phyloP scores from a whole-genome alignment of 1,140 invertebrate species.

The Acyrthosiphon pisum region DNA sequence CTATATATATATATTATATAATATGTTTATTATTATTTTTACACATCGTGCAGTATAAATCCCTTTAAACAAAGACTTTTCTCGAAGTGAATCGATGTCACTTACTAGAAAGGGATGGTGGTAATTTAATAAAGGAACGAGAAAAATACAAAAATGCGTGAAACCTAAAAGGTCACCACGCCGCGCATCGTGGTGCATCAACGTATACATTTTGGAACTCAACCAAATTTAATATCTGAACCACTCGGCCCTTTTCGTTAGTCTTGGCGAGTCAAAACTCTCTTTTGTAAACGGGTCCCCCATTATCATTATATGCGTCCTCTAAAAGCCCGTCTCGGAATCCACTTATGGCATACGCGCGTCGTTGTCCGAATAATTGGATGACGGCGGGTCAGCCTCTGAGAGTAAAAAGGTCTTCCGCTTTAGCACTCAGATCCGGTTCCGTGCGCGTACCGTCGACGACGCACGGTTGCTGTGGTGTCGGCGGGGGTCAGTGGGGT shows the following conservation, averaged over 20 bases:
- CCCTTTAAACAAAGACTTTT: neutral
- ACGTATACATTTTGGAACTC: neutral
- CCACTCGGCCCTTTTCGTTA: slow-evolving; percentile 24
- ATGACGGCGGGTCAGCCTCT: slow-evolving; percentile 29
- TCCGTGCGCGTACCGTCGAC: neutral
- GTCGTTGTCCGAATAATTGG: slow-evolving; percentile 33
- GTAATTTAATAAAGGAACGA: neutral
- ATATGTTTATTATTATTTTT: neutral
- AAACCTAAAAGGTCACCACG: neutral
- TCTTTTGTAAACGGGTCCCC: slow-evolving; percentile 15
- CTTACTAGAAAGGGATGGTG: neutral
- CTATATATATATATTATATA: neutral
- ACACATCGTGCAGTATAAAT: neutral
- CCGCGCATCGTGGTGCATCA: neutral
- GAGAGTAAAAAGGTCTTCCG: slow-evolving; percentile 1
- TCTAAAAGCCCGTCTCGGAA: slow-evolving; percentile 35
- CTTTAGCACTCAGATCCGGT: slow-evolving; percentile 39
- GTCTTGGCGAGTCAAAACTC: neutral
- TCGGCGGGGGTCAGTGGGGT: neutral
- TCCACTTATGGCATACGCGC: slow-evolving; percentile 18
- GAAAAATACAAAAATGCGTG: neutral
- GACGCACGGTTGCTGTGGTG: neutral
- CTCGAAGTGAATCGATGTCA: neutral
- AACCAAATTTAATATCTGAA: slow-evolving; percentile 36
- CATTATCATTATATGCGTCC: slow-evolving; percentile 11